Conservation (phyloP, 2,113 vertebrate species). For the Pelecanus crispus region DNA sequence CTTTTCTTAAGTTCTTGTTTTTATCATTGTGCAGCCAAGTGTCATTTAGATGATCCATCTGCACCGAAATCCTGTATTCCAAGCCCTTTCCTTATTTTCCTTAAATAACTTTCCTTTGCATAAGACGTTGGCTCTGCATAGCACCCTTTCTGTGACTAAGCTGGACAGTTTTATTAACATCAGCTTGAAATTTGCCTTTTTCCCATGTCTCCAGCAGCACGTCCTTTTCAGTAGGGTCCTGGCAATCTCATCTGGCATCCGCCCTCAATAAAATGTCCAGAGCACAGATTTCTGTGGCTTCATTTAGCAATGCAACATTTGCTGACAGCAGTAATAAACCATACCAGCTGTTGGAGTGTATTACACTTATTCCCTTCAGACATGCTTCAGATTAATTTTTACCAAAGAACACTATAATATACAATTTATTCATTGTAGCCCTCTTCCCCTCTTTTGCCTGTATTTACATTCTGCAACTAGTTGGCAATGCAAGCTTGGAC, state of each 20-base stretch:
- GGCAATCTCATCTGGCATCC: neutral
- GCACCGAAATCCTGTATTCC: neutral
- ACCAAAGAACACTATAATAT: neutral
- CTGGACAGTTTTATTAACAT: neutral
- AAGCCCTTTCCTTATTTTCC: slow-evolving; percentile 4
- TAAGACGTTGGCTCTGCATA: slow-evolving; percentile 15
- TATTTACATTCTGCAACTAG: neutral
- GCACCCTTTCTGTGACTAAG: neutral
- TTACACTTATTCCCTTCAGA: neutral
- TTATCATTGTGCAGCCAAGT: neutral
- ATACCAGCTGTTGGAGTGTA: neutral
- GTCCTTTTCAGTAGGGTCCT: neutral
- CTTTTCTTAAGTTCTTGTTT: slow-evolving; percentile 9
- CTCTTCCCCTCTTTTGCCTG: neutral
- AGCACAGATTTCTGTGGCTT: neutral
- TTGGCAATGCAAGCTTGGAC: neutral
- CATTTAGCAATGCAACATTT: neutral
- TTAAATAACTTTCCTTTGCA: slow-evolving; percentile 31
- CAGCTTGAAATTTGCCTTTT: neutral
- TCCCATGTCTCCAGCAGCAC: neutral
- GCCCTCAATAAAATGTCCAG: neutral
- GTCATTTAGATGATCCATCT: neutral
- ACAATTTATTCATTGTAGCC: neutral
- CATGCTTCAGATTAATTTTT: neutral
- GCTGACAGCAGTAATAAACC: neutral